Evolutionary conservation across 2,888 invertebrate genomes (phyloP).

Genomic region (Parnassius apollo): DNA sequence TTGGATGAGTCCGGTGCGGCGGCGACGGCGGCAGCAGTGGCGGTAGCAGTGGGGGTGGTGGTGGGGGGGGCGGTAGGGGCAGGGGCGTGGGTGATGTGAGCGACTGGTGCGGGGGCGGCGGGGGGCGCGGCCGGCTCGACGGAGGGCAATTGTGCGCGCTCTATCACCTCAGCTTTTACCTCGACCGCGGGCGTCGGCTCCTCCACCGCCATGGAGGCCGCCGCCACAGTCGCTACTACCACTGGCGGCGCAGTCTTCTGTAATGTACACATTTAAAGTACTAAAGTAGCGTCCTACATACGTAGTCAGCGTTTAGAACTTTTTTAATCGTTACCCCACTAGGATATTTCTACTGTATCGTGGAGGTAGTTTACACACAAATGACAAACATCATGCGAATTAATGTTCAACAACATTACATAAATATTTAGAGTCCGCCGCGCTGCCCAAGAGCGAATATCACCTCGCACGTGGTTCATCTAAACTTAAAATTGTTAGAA

Average conservation of each 20-base stretch:
- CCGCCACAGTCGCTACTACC: constrained; percentile 39
- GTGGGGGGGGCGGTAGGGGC: constrained; percentile 35
- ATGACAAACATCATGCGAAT: too few relatives aligned
- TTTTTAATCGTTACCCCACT: too few relatives aligned
- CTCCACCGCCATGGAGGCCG: constrained; percentile 39
- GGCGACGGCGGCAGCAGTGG: constrained; percentile 22
- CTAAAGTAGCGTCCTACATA: too few relatives aligned
- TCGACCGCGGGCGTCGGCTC: constrained; percentile 42
- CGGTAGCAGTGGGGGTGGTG: constrained; percentile 34
- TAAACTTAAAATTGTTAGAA: too few relatives aligned
- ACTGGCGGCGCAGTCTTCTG: constrained; percentile 49
- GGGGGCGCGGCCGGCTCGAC: constrained; percentile 38
- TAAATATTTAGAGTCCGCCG: too few relatives aligned
- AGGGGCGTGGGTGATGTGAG: constrained; percentile 31
- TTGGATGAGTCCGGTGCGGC: constrained; percentile 27
- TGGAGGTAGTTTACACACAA: too few relatives aligned
- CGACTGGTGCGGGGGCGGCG: constrained; percentile 53
- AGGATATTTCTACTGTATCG: too few relatives aligned
- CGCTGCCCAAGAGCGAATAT: too few relatives aligned
- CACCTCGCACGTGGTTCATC: too few relatives aligned
- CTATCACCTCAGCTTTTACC: constrained; percentile 28
- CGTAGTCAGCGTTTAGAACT: too few relatives aligned
- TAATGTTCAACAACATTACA: too few relatives aligned
- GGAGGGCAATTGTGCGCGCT: constrained; percentile 38
- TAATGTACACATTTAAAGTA: constrained; percentile 26